Conservation (phyloP, 2,797 vertebrate species). For the Liparis tanakae region DNA sequence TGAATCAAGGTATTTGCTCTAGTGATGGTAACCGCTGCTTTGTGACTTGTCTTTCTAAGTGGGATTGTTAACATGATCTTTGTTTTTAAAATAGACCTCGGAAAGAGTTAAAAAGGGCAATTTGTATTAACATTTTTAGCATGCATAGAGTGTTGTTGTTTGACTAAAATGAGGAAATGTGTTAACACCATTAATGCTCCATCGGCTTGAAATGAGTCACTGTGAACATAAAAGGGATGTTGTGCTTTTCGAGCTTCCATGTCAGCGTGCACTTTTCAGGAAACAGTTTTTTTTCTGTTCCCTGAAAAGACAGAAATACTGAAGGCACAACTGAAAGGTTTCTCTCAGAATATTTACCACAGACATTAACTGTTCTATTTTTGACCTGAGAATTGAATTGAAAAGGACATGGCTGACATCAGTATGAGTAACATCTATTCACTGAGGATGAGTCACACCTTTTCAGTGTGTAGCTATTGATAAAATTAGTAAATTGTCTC, state of each 20-base stretch:
- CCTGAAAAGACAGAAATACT: conserved; percentile 63
- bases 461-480: conserved; percentile 45
- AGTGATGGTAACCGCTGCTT: conserved; percentile 28
- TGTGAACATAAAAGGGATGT: conserved; percentile 63
- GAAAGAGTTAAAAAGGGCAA: conserved; percentile 16
- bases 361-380: conserved; percentile 73
- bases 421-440: conserved; percentile 75
- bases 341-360: conserved; percentile 63
- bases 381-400: conserved; percentile 60
- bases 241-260: conserved; percentile 68
- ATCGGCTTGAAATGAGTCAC: conserved; percentile 53
- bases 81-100: conserved; percentile 3
- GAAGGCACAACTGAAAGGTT: conserved; percentile 63
- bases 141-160: conserved; percentile 10
- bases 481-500: conserved; percentile 36
- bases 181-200: conserved; percentile 37
- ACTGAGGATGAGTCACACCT: conserved; percentile 77
- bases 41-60: conserved; percentile 15
- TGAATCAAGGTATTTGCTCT: conserved; percentile 76
- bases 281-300: conserved; percentile 42
- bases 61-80: conserved; percentile 1
- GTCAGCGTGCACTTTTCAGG: conserved; percentile 68
- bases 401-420: conserved; percentile 70
- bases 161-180: conserved; percentile 42
- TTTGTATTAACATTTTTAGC: neutral